Base-by-base conservation (phyloP, 2,888 invertebrate species). In the Drosophila barbarae region DNA sequence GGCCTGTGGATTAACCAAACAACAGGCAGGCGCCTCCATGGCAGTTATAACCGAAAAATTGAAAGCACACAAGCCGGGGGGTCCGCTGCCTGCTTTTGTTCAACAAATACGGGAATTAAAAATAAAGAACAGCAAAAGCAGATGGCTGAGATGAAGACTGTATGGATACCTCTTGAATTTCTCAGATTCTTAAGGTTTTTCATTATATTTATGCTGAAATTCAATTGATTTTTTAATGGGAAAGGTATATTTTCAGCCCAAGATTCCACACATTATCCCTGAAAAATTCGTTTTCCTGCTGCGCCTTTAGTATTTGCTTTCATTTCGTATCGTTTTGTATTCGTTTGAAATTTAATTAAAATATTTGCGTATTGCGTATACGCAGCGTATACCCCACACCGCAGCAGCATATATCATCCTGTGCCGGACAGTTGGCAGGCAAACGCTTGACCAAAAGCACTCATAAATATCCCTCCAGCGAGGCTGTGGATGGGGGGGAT, bases 311-410 rank as follows among this genome's bases (percentile, higher is more conserved):
- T 47, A 64, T 64, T 55, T 61, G 60, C 42, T 56, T 69, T 54
- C 13, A 38, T 57, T 63, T 42, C 41, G 2, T 15, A 42, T 42
- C 26, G 42, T 10, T 5, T 23, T 9, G 36, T 44, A 32, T 61
- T 35, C 42, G 35, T 51, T 57, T 66, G 55, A 75, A 72, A 68
- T 81, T 77, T 78, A 78, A 82, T 78, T 82, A 82, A 78, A 82
- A 82, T 79, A 79, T 78, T 69, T 71, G 55, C 50, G 46, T 36
- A 60, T 79, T 76, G 74, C 74, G 77, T 79, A 76, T 79, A 76
- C 79, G 76, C 71, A 60, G 26, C 23, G 71, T 71, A 23, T 69
- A 81, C 73, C 65, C 30, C 63, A 50, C 42, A 42, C 42, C 69
- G 50, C 55, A 66, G 50, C 55, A 66, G 60, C 60, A 63, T 57